phyloP scores from a whole-genome alignment of 2,797 vertebrate genomes.

The Neosilurus hyrtlii region DNA sequence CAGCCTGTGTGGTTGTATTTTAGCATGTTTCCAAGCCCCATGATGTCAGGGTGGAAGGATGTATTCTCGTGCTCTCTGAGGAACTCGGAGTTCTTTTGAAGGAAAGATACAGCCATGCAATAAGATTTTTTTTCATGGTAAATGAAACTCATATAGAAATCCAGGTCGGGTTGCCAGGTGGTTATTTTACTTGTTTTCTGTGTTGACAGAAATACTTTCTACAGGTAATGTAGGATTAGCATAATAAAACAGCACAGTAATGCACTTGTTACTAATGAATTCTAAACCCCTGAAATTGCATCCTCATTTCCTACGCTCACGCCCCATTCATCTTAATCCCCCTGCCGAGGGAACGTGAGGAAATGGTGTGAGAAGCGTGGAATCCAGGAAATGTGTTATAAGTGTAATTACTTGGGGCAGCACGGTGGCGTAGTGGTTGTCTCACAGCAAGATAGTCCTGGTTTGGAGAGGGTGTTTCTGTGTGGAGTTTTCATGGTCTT shows the following conservation, averaged over 20 bases:
- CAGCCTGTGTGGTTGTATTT: constrained; percentile 46
- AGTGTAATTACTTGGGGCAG: too few relatives aligned
- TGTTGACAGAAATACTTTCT: not conserved
- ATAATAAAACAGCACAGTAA: not conserved
- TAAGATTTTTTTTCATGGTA: not conserved
- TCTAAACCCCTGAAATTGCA: too few relatives aligned
- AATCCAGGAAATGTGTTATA: too few relatives aligned
- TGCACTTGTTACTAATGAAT: not conserved
- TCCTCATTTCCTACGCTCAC: too few relatives aligned
- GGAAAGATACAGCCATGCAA: not conserved
- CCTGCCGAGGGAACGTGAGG: too few relatives aligned
- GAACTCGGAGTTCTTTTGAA: not conserved
- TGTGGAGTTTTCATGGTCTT: too few relatives aligned
- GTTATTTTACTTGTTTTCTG: not conserved
- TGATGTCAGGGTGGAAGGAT: constrained; percentile 36
- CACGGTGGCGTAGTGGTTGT: too few relatives aligned
- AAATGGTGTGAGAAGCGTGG: too few relatives aligned
- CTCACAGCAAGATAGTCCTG: too few relatives aligned
- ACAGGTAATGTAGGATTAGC: not conserved
- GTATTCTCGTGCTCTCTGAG: constrained; percentile 9
- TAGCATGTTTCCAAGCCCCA: constrained; percentile 48
- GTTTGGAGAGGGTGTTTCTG: too few relatives aligned
- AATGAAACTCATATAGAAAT: not conserved
- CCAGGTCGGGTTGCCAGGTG: not conserved
- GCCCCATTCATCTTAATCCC: too few relatives aligned